Evolutionary conservation across 1,140 invertebrate genomes (phyloP).

Genomic region (Penaeus chinensis): DNA sequence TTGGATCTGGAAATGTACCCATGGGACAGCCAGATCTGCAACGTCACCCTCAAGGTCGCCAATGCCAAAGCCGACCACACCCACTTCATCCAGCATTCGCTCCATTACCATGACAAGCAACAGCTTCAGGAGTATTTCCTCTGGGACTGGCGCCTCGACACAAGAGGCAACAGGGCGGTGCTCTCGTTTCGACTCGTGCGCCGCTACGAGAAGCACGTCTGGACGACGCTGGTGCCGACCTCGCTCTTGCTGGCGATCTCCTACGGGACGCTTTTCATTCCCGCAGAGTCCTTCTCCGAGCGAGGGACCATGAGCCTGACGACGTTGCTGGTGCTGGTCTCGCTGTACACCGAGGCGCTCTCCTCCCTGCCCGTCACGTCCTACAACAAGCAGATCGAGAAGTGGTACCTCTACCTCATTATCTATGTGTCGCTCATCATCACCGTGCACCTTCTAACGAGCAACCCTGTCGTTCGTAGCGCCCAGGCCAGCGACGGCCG

Average conservation of each 20-base stretch:
- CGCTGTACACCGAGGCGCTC: constrained; percentile 42
- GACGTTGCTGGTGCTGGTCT: constrained; percentile 48
- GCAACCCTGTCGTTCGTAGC: background rate
- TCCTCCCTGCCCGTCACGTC: constrained; percentile 35
- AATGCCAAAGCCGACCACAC: too few species aligned
- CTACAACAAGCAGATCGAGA: constrained; percentile 46
- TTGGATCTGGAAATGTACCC: too few species aligned
- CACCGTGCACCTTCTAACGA: constrained; percentile 37
- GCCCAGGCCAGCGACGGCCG: background rate
- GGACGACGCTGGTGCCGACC: background rate
- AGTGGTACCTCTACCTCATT: constrained; percentile 53
- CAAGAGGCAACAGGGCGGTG: too few species aligned
- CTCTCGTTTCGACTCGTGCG: too few species aligned
- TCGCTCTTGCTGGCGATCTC: constrained; percentile 32
- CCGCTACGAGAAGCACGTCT: too few species aligned
- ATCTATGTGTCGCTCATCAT: constrained; percentile 50
- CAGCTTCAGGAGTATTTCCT: too few species aligned
- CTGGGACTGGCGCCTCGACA: too few species aligned
- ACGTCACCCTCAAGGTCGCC: too few species aligned
- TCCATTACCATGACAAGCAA: too few species aligned
- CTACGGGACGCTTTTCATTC: constrained; percentile 44
- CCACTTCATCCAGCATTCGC: too few species aligned
- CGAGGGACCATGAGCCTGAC: constrained; percentile 55
- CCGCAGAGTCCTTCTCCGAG: constrained; percentile 31
- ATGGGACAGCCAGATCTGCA: too few species aligned